These are phyloP conservation scores for Lynx canadensis DNA, from an alignment of 2,113 vertebrate species.

Conservation along the genomic window DNA sequence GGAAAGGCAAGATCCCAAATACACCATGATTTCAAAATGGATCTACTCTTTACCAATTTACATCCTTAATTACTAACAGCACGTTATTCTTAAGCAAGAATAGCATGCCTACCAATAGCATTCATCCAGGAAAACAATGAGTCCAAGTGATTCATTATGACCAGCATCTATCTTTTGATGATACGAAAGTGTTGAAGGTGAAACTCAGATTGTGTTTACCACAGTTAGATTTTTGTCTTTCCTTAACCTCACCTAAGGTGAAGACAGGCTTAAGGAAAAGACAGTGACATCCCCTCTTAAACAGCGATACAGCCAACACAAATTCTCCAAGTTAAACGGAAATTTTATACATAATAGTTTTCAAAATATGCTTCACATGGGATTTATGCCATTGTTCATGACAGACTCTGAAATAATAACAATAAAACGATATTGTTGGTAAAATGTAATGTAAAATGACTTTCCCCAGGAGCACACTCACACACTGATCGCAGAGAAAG, in stretches of 20 bases:
- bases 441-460: not conserved
- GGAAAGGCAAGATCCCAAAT: not conserved
- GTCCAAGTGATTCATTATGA: not conserved
- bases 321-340: conserved; percentile 25
- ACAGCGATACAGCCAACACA: conserved; percentile 13
- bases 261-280: conserved; percentile 14
- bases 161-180: not conserved
- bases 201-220: conserved; percentile 42
- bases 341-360: not conserved
- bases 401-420: not conserved
- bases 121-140: conserved; percentile 1
- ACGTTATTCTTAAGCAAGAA: conserved; percentile 28
- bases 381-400: not conserved
- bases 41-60: not conserved
- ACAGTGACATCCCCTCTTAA: not conserved
- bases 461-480: not conserved
- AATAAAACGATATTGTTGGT: not conserved
- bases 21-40: not conserved
- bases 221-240: conserved; percentile 28
- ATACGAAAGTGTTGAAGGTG: conserved; percentile 16
- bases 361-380: not conserved
- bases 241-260: not conserved
- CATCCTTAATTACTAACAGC: not conserved
- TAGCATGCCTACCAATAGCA: conserved; percentile 7
- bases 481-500: not conserved